Conservation (phyloP, 2,113 vertebrate genomes). For the Craseonycteris thonglongyai region DNA sequence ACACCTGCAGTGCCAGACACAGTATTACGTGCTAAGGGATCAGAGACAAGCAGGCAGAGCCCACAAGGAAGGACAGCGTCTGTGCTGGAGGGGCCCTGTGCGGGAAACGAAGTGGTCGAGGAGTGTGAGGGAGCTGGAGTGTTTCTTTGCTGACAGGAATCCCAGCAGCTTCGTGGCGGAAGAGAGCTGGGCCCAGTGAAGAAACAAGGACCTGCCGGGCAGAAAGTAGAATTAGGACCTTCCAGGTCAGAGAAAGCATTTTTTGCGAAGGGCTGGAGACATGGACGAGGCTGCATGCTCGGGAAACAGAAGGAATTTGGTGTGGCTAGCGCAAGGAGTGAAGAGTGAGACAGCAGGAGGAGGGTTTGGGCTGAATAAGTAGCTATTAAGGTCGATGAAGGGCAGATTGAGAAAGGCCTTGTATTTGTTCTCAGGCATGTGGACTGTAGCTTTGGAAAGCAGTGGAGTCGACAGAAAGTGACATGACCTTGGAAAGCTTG, state of each 20-base stretch:
- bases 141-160: neutral
- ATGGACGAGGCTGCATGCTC: neutral
- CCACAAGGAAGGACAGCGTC: neutral
- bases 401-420: neutral
- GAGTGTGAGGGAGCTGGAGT: neutral
- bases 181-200: neutral
- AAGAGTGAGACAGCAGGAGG: neutral
- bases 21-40: neutral
- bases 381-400: neutral
- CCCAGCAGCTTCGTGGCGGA: neutral
- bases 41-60: neutral
- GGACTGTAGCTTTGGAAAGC: neutral
- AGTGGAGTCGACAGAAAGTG: neutral
- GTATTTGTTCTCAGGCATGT: neutral
- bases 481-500: neutral
- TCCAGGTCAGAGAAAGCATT: neutral
- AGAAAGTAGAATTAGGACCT: neutral
- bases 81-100: neutral
- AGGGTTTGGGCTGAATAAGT: accelerated
- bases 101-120: neutral
- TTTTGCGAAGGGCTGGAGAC: neutral
- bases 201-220: neutral
- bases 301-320: neutral
- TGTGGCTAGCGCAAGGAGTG: neutral
- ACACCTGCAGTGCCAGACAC: neutral